Percentiles rank a stretch among this genome's conserved stretches.
Conservation (phyloP, 2,888 invertebrate genomes). For the Callyntrura sp. region DNA sequence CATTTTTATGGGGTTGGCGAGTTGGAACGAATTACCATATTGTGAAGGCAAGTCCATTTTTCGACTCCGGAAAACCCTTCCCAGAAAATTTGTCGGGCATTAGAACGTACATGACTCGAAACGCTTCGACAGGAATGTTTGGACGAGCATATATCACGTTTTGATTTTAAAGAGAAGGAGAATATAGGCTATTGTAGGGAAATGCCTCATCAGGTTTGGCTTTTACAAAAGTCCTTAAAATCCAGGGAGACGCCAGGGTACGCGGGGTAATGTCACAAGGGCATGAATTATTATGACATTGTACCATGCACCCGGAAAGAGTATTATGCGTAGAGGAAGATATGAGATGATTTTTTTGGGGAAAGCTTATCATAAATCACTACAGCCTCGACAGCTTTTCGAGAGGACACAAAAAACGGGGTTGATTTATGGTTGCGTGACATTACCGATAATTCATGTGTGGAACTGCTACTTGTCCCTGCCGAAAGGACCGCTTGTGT, state of each 20-base stretch:
- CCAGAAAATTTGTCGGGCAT: too few relatives aligned
- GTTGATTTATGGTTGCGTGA: conserved; percentile 66
- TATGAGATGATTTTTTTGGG: conserved; percentile 1
- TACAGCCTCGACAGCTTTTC: conserved; percentile 11
- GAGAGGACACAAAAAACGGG: conserved; percentile 46
- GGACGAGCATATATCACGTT: too few relatives aligned
- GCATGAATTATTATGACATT: conserved; percentile 40
- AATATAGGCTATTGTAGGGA: background rate
- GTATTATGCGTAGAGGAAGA: conserved; percentile 38
- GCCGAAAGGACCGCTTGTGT: background rate
- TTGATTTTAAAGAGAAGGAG: background rate
- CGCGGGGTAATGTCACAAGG: background rate
- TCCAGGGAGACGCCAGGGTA: background rate
- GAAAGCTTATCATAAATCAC: conserved; percentile 65
- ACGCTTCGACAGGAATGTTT: too few relatives aligned
- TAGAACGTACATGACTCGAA: too few relatives aligned
- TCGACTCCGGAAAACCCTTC: too few relatives aligned
- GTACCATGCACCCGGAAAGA: conserved; percentile 17
- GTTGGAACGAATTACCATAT: too few relatives aligned
- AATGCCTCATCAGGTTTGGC: too few relatives aligned
- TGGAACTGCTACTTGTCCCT: background rate
- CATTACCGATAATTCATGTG: conserved; percentile 59
- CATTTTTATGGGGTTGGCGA: too few relatives aligned
- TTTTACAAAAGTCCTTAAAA: too few relatives aligned
- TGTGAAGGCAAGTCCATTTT: too few relatives aligned